Evolutionary conservation across 2,888 invertebrate genomes (phyloP).

Genomic region (Tillus elongatus): DNA sequence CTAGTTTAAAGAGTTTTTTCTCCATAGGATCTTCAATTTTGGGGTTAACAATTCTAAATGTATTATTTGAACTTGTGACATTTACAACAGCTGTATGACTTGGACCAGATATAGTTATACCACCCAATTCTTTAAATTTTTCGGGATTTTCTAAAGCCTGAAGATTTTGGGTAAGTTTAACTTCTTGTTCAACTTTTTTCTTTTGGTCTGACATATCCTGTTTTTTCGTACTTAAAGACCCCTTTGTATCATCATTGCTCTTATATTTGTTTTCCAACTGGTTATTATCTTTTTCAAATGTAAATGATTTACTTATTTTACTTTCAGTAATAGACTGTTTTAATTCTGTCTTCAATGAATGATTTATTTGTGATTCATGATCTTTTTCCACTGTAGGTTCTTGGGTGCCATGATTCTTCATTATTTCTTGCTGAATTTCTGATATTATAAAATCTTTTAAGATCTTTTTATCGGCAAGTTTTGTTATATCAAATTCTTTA

Average conservation of each 20-base stretch:
- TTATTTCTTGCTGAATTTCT: constrained; percentile 12
- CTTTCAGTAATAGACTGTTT: no score
- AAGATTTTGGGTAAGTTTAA: background rate
- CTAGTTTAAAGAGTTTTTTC: constrained; percentile 11
- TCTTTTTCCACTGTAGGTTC: background rate
- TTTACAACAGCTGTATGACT: constrained; percentile 36
- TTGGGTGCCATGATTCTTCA: background rate
- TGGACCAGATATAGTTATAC: constrained; percentile 34
- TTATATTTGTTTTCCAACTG: background rate
- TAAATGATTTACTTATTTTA: no score
- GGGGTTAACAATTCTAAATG: constrained; percentile 8
- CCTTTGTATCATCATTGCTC: background rate
- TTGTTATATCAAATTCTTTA: background rate
- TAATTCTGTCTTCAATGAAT: no score
- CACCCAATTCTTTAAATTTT: constrained; percentile 11
- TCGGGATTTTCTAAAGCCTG: background rate
- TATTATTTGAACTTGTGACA: constrained; percentile 21
- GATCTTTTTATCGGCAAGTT: constrained; percentile 5
- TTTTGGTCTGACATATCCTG: background rate
- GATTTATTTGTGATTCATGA: background rate
- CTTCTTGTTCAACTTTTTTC: background rate
- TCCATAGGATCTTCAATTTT: constrained; percentile 10
- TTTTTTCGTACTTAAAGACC: no score
- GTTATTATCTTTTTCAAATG: no score
- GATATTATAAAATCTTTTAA: background rate